These are phyloP conservation scores for Bombus ignitus DNA, from an alignment of 1,140 invertebrate species.

Conservation along the genomic window DNA sequence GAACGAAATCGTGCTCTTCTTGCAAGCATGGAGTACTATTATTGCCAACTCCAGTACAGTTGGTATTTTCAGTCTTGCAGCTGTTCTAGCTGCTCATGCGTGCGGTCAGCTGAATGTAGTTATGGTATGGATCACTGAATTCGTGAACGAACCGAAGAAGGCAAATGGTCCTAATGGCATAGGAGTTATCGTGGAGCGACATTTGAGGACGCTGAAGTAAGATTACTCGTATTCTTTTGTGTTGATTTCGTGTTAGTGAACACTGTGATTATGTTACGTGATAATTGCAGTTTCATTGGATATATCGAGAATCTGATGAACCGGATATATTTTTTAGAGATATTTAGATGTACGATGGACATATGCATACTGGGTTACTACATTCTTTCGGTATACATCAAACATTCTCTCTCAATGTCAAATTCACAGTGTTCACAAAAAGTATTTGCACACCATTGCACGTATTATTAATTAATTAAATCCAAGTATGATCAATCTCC, in stretches of 20 bases:
- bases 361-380: conserved; percentile 71
- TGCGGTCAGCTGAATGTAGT: conserved; percentile 55
- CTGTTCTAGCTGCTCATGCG: conserved; percentile 55
- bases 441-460: too few relatives aligned
- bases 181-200: conserved; percentile 52
- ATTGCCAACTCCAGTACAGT: conserved; percentile 36
- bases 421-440: too few relatives aligned
- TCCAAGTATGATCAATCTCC: too few relatives aligned
- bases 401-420: not conserved
- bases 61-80: conserved; percentile 38
- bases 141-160: conserved; percentile 5
- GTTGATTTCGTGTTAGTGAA: not conserved
- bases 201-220: conserved; percentile 49
- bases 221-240: not conserved
- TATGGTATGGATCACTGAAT: conserved; percentile 21
- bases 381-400: conserved; percentile 62
- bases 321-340: conserved; percentile 63
- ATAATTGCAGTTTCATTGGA: conserved; percentile 60
- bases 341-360: conserved; percentile 60
- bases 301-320: conserved; percentile 62
- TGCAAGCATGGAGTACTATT: conserved; percentile 31
- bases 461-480: too few relatives aligned
- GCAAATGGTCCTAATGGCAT: not conserved
- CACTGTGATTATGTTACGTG: not conserved
- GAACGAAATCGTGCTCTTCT: conserved; percentile 48